Base-by-base conservation (phyloP, 2,888 invertebrate genomes). In the Pseudanteris insignis region DNA sequence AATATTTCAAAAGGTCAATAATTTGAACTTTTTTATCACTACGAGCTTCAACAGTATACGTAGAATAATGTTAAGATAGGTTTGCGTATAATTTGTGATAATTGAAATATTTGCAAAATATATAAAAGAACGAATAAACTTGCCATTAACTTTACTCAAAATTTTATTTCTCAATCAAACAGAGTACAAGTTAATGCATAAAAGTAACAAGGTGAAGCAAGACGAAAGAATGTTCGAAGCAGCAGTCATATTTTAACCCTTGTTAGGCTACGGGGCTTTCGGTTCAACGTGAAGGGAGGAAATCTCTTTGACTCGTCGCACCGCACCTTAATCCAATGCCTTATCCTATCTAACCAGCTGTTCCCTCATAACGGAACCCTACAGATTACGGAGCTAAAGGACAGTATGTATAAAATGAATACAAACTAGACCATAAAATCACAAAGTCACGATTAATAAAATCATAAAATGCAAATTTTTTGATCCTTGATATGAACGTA, bases 181-280 rank as follows among this genome's bases (percentile, higher is more conserved):
- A 37, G 41, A 48, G 48, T 32, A 46, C 47, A 54, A 63, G 55
- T 58, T 57, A 47, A 55, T 40, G 65, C 58, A 46, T 33, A 47
- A 61, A 54, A 48, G 51, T 57, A 51, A 46, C 46, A 51, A 54
- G 63, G 51, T 46, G 63, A 65, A 58, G 54, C 63, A 55, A 60
- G 66, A 67, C 66, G 67, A 66, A 70, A 59, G 64, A 67, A 65
- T 67, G 70, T 65, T 63, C 68, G 69, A n/a, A n/a, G n/a, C n/a
- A n/a, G 72, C 75, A 74, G 76, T 76, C 75, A 76, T 76, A 76
- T 76, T 76, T 76, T 73, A 76, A 73, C 73, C 72, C 76, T 76
- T 76, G 75, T 76, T 76, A 76, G 74, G 72, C 74, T 69, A 70
- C 70, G 72, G 71, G 71, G 72, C 72, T 75, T 73, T 71, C 70